A percentile compares a stretch with the other conserved stretches of the same genome.
Conservation (phyloP, 1,140 invertebrate species). For the Xylocopa sonorina region DNA sequence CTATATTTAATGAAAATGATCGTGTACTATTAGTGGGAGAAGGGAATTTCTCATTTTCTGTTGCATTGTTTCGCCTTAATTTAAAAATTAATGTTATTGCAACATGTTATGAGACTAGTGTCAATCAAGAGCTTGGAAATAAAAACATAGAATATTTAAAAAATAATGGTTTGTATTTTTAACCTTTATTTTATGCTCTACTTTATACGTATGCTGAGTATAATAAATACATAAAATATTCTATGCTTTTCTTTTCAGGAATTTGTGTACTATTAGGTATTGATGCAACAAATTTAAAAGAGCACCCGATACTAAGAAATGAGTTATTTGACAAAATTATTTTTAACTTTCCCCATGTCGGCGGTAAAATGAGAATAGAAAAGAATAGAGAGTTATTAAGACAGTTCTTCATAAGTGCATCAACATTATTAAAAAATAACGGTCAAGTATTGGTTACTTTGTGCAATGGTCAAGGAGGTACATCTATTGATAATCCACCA, state of each 20-base stretch:
- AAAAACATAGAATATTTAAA: slow-evolving; percentile 73
- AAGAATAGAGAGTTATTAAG: slow-evolving; percentile 83
- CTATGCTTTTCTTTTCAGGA: slow-evolving; percentile 79
- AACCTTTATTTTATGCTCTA: too few species aligned
- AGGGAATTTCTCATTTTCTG: slow-evolving; percentile 84
- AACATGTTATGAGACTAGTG: slow-evolving; percentile 73
- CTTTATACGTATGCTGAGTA: too few species aligned
- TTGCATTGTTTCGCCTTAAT: slow-evolving; percentile 74
- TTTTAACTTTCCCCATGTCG: slow-evolving; percentile 86
- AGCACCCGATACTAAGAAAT: slow-evolving; percentile 66
- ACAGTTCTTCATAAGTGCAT: slow-evolving; percentile 82
- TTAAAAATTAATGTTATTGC: slow-evolving; percentile 69
- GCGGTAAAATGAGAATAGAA: slow-evolving; percentile 86
- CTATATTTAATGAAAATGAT: slow-evolving; percentile 71
- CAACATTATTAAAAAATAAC: slow-evolving; percentile 71
- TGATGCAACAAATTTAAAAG: slow-evolving; percentile 81
- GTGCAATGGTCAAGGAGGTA: slow-evolving; percentile 86
- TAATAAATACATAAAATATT: slow-evolving; percentile 6
- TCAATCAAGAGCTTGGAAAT: slow-evolving; percentile 58
- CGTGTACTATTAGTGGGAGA: slow-evolving; percentile 82
- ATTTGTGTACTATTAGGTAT: slow-evolving; percentile 80
- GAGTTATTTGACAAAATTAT: slow-evolving; percentile 82
- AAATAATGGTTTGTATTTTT: slow-evolving; percentile 73
- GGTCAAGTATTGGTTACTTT: slow-evolving; percentile 83
- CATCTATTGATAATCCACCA: slow-evolving; percentile 79